Evolutionary conservation across 2,888 invertebrate species (phyloP).

Genomic region (Neocrepidodera transversa): DNA sequence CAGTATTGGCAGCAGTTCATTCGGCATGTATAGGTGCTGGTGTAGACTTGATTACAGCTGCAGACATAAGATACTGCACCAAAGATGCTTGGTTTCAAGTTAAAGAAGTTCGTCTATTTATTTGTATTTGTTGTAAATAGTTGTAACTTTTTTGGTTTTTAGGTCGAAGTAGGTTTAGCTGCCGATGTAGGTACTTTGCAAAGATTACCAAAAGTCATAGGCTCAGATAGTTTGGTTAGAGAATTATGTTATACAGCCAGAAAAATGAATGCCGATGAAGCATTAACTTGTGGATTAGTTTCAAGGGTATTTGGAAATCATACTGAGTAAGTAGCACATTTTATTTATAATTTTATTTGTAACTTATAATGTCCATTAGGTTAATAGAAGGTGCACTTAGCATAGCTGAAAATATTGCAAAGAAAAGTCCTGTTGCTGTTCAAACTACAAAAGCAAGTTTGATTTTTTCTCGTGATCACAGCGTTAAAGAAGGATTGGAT

Average conservation of each 20-base stretch:
- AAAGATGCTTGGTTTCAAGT: constrained; percentile 91
- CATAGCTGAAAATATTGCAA: constrained; percentile 80
- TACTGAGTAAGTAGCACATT: constrained; percentile 63
- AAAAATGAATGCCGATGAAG: constrained; percentile 82
- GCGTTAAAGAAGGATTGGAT: constrained; percentile 86
- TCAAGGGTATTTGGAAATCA: constrained; percentile 75
- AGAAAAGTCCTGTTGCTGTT: constrained; percentile 93
- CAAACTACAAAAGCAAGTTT: constrained; percentile 88
- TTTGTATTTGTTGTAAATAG: neutral
- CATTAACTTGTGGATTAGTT: constrained; percentile 82
- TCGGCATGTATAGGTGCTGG: constrained; percentile 92
- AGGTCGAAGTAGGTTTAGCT: constrained; percentile 83
- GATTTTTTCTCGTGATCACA: constrained; percentile 86
- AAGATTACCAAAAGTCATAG: constrained; percentile 88
- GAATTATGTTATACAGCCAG: constrained; percentile 90
- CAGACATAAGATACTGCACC: constrained; percentile 89
- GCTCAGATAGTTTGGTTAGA: constrained; percentile 84
- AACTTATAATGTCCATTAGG: constrained; percentile 56
- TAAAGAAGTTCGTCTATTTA: constrained; percentile 70
- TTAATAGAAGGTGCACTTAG: constrained; percentile 76
- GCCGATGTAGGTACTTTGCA: constrained; percentile 96
- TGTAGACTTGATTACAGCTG: constrained; percentile 84
- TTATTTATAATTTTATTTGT: neutral
- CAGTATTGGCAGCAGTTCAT: constrained; percentile 88
- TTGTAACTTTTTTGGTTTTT: too few species aligned